Conservation (phyloP, 2,797 vertebrate species). For the Cephalopachus bancanus region DNA sequence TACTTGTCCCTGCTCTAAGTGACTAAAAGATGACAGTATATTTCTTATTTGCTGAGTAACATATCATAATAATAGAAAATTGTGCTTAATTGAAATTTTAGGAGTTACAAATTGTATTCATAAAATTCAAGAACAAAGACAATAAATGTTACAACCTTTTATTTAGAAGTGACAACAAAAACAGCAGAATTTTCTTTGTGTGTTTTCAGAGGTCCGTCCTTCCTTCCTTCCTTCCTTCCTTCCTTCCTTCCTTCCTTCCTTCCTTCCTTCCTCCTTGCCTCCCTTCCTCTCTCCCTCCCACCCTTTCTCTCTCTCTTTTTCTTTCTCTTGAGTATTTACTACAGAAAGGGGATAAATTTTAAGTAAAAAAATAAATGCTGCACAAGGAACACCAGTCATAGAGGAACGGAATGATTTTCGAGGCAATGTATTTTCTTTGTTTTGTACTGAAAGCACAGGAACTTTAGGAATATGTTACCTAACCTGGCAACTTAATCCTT, state of each 20-base stretch:
- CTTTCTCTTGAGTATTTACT: background rate
- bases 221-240: too few relatives aligned
- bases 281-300: too few relatives aligned
- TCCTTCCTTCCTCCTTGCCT: too few relatives aligned
- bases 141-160: background rate
- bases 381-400: background rate
- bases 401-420: constrained; percentile 60
- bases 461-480: constrained; percentile 81
- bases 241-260: too few relatives aligned
- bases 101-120: background rate
- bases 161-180: background rate
- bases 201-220: background rate
- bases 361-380: constrained; percentile 61
- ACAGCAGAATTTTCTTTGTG: constrained; percentile 14
- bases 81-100: background rate
- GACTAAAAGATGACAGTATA: background rate
- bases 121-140: constrained; percentile 50
- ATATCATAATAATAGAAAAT: background rate
- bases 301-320: background rate
- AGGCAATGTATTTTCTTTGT: constrained; percentile 23
- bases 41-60: background rate
- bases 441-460: constrained; percentile 74
- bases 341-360: background rate
- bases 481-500: constrained; percentile 86
- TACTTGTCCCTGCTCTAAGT: background rate